Evolutionary conservation across 1,140 invertebrate genomes (phyloP).

Genomic region (Euschistus heros): DNA sequence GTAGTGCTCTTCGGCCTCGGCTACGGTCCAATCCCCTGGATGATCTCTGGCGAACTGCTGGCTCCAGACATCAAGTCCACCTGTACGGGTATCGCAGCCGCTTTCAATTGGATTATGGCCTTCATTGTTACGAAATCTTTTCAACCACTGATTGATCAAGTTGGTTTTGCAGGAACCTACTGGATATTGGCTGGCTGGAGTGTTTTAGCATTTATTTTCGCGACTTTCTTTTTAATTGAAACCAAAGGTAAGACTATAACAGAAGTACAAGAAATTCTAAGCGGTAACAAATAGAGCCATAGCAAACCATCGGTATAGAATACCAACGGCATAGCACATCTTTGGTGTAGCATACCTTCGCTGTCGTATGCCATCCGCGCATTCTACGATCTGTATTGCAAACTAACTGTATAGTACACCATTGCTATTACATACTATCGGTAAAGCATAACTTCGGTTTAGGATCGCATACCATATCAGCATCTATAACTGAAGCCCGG

Average conservation of each 20-base stretch:
- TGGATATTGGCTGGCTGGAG: conserved; percentile 73
- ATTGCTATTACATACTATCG: too few relatives aligned
- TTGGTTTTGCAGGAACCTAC: conserved; percentile 66
- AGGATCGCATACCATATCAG: too few relatives aligned
- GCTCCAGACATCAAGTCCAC: conserved; percentile 63
- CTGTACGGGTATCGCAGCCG: conserved; percentile 62
- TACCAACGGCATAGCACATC: too few relatives aligned
- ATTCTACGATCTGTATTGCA: too few relatives aligned
- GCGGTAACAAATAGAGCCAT: conserved; percentile 27
- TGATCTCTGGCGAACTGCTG: conserved; percentile 66
- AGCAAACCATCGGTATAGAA: too few relatives aligned
- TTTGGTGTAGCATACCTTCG: too few relatives aligned
- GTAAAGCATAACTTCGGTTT: too few relatives aligned
- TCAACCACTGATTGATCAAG: conserved; percentile 41
- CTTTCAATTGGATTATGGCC: conserved; percentile 68
- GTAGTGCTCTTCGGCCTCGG: conserved; percentile 43
- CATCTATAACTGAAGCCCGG: too few relatives aligned
- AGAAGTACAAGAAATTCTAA: conserved; percentile 61
- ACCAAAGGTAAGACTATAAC: conserved; percentile 82
- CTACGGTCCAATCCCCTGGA: conserved; percentile 71
- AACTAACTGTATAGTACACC: too few relatives aligned
- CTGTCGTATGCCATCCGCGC: too few relatives aligned
- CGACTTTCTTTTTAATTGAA: conserved; percentile 69
- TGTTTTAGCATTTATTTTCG: conserved; percentile 55
- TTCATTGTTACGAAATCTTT: conserved; percentile 77